Percentiles rank a stretch among this genome's conserved stretches.
These are phyloP conservation scores for Spinus olivaceus DNA, from an alignment of 2,797 vertebrate species.

Conservation along the genomic window DNA sequence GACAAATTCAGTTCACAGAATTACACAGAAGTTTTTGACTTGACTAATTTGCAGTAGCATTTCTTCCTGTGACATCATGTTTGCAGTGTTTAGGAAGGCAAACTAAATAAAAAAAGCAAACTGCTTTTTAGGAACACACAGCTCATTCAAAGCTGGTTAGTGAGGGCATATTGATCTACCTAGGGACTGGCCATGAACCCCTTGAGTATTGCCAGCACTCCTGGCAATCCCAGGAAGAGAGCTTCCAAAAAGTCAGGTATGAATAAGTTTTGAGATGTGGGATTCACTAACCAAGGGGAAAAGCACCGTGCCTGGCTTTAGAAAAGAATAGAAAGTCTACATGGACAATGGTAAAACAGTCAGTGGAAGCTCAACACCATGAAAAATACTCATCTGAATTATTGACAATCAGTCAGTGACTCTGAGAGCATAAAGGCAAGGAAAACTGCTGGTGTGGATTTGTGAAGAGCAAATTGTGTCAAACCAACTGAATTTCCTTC, in stretches of 20 bases:
- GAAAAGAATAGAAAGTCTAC: neutral
- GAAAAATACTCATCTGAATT: neutral
- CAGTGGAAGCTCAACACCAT: neutral
- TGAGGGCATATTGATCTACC: neutral
- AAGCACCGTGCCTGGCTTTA: neutral
- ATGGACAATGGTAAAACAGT: neutral
- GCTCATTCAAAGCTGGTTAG: neutral
- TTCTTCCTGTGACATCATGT: neutral
- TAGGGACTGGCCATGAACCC: too few species aligned
- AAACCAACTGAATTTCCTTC: neutral
- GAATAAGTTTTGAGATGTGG: neutral
- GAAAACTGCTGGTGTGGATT: rapidly evolving
- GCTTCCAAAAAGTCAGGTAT: neutral
- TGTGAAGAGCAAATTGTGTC: neutral
- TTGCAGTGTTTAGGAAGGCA: neutral
- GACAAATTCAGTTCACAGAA: neutral
- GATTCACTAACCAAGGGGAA: neutral
- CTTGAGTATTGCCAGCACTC: neutral
- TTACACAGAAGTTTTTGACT: neutral
- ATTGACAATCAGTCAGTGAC: neutral
- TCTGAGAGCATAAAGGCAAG: neutral
- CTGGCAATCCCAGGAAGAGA: neutral
- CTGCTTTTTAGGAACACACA: neutral
- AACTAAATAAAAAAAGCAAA: too few species aligned
- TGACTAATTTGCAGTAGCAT: neutral